Evolutionary conservation across 2,888 invertebrate genomes (phyloP).

Genomic region (Prosapia bicincta): DNA sequence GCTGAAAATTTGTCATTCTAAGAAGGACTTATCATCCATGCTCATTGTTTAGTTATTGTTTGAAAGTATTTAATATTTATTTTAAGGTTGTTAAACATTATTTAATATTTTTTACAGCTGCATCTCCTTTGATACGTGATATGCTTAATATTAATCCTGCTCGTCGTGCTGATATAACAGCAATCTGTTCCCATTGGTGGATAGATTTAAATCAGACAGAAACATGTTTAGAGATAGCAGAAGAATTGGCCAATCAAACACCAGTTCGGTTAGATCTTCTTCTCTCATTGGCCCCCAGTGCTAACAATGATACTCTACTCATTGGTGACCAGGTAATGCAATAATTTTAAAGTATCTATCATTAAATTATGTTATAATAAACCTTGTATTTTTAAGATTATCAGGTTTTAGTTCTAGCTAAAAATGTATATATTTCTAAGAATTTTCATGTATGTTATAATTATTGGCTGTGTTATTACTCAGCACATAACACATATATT

Average conservation of each 20-base stretch:
- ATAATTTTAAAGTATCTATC: background rate
- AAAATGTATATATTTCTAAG: too few species aligned
- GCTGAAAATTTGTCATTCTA: too few species aligned
- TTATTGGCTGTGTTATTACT: too few species aligned
- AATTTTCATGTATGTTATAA: too few species aligned
- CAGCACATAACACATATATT: too few species aligned
- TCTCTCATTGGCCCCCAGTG: conserved; percentile 76
- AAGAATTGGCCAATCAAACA: conserved; percentile 85
- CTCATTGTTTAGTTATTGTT: too few species aligned
- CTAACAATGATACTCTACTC: conserved; percentile 52
- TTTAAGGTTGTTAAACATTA: too few species aligned
- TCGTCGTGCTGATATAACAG: conserved; percentile 86
- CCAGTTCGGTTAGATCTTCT: conserved; percentile 85
- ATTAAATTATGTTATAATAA: background rate
- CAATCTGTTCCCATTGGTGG: conserved; percentile 97
- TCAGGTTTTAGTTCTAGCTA: too few species aligned
- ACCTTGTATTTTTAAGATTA: too few species aligned
- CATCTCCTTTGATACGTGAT: conserved; percentile 89
- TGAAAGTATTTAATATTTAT: too few species aligned
- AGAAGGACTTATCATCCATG: too few species aligned
- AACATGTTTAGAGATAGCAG: conserved; percentile 80
- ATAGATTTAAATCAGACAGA: conserved; percentile 82
- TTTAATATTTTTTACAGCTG: conserved; percentile 71
- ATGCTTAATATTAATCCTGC: conserved; percentile 92
- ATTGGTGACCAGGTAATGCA: conserved; percentile 23